These are phyloP conservation scores for Portevinia maculata DNA, from an alignment of 2,888 invertebrate species.

Conservation along the genomic window DNA sequence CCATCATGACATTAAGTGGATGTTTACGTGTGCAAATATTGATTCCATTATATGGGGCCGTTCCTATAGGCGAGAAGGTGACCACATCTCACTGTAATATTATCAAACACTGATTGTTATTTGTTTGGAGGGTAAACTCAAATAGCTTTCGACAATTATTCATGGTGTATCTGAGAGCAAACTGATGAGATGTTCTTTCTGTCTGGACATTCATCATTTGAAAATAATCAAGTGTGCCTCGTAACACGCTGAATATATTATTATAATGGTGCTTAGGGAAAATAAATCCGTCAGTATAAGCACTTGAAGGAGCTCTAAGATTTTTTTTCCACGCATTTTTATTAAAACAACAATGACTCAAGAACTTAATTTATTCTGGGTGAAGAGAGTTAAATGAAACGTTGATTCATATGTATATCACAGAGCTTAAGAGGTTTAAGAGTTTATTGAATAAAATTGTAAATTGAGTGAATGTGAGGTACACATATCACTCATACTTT, in stretches of 20 bases:
- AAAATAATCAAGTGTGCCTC: background rate
- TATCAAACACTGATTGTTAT: constrained; percentile 31
- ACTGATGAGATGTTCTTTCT: constrained; percentile 17
- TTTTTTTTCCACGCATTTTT: too few species aligned
- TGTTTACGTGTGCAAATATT: constrained; percentile 59
- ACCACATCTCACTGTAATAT: background rate
- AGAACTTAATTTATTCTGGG: too few species aligned
- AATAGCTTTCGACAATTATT: constrained; percentile 18
- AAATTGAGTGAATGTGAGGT: too few species aligned
- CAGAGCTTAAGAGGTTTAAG: too few species aligned
- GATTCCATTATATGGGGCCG: constrained; percentile 16
- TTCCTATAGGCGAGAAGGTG: background rate
- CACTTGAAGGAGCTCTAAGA: background rate
- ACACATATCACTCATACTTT: too few species aligned
- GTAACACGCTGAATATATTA: constrained; percentile 2
- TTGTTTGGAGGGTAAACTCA: constrained; percentile 6
- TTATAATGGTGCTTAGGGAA: constrained; percentile 9
- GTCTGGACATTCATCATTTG: constrained; percentile 10
- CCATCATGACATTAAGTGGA: constrained; percentile 51
- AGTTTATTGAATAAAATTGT: too few species aligned
- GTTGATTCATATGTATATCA: too few species aligned
- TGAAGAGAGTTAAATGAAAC: too few species aligned
- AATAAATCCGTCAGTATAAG: background rate
- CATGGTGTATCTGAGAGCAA: constrained; percentile 16
- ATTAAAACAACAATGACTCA: too few species aligned